A percentile compares a stretch with the other conserved stretches of the same genome.
These are phyloP conservation scores for Zygaena filipendulae DNA, from an alignment of 2,888 invertebrate species.

Conservation along the genomic window DNA sequence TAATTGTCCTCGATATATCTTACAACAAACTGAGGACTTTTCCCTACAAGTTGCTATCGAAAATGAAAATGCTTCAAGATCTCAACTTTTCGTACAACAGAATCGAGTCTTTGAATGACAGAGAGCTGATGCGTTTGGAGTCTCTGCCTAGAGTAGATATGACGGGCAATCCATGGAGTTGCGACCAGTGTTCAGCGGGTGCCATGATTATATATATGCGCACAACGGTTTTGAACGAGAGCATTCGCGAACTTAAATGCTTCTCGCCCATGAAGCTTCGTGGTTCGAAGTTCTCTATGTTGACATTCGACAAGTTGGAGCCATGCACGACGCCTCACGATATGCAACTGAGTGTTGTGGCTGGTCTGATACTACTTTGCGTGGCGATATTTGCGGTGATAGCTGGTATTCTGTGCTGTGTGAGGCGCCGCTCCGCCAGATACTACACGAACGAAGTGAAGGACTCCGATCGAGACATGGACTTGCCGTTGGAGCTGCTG, in stretches of 20 bases:
- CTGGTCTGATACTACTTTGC: slow-evolving; percentile 49
- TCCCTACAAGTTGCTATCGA: slow-evolving; percentile 63
- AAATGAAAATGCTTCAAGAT: slow-evolving; percentile 68
- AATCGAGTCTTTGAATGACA: slow-evolving; percentile 71
- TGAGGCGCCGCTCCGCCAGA: slow-evolving; percentile 75
- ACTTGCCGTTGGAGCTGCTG: slow-evolving; percentile 47
- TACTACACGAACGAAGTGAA: slow-evolving; percentile 87
- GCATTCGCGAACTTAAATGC: slow-evolving; percentile 66
- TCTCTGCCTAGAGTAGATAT: slow-evolving; percentile 64
- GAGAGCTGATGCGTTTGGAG: slow-evolving; percentile 67
- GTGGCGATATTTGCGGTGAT: slow-evolving; percentile 60
- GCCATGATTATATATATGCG: slow-evolving; percentile 67
- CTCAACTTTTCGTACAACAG: slow-evolving; percentile 81
- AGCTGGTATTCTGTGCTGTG: slow-evolving; percentile 72
- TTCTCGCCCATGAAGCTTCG: slow-evolving; percentile 66
- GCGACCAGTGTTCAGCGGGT: slow-evolving; percentile 72
- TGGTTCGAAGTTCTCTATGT: slow-evolving; percentile 40
- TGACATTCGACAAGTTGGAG: slow-evolving; percentile 39
- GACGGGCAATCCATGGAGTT: slow-evolving; percentile 75
- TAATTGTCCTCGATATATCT: slow-evolving; percentile 77
- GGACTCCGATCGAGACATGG: slow-evolving; percentile 42
- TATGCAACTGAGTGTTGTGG: slow-evolving; percentile 67
- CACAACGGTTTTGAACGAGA: slow-evolving; percentile 59
- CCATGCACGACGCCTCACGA: slow-evolving; percentile 61
- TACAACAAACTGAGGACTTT: slow-evolving; percentile 74